phyloP scores from a whole-genome alignment of 2,797 vertebrate genomes.

The Momotus momota region DNA sequence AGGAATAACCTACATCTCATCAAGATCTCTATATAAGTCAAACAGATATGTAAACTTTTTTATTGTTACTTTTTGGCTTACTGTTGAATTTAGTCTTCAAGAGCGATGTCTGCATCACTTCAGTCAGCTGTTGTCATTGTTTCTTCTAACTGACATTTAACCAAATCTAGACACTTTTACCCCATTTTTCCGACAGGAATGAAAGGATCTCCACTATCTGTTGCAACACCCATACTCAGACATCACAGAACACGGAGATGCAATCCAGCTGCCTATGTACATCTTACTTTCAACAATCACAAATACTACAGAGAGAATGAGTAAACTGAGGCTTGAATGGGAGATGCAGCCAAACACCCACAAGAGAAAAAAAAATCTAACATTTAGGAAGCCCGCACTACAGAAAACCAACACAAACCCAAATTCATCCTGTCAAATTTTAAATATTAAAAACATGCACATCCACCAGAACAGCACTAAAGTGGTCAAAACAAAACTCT shows the following conservation, averaged over 20 bases:
- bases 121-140: background rate
- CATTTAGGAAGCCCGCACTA: background rate
- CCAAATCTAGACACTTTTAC: background rate
- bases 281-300: background rate
- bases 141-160: background rate
- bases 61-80: background rate
- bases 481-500: background rate
- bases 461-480: background rate
- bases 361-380: background rate
- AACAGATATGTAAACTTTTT: background rate
- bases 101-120: background rate
- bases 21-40: background rate
- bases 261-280: background rate
- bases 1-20: background rate
- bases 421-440: background rate
- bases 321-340: background rate
- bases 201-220: background rate
- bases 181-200: background rate
- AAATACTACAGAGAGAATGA: background rate
- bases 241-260: background rate
- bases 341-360: background rate
- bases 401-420: background rate
- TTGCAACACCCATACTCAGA: background rate
- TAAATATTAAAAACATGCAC: background rate
- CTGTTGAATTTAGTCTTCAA: background rate